Evolutionary conservation across 2,888 invertebrate species (phyloP).

Genomic region (Schrankia costaestrigalis): DNA sequence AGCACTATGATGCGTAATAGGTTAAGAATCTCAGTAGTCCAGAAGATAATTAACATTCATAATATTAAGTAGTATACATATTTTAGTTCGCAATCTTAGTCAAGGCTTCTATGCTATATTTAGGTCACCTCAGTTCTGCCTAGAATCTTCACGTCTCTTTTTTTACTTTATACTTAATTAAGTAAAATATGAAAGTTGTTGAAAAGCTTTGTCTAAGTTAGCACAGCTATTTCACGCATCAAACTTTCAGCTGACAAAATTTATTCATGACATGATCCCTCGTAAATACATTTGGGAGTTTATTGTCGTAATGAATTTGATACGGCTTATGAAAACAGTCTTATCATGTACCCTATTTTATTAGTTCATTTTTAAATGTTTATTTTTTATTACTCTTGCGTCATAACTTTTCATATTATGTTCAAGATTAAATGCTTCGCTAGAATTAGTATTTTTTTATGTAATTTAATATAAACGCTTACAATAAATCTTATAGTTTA

Average conservation of each 20-base stretch:
- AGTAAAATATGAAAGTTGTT: conserved; percentile 17
- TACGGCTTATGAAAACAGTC: conserved; percentile 69
- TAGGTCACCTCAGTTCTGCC: too few species aligned
- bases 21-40: too few species aligned
- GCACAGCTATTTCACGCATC: conserved; percentile 70
- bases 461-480: too few species aligned
- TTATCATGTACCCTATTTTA: conserved; percentile 47
- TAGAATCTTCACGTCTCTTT: too few species aligned
- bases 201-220: conserved; percentile 63
- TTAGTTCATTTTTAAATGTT: conserved; percentile 36
- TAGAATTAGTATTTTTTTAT: too few species aligned
- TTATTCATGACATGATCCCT: conserved; percentile 79
- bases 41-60: too few species aligned
- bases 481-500: too few species aligned
- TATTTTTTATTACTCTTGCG: conserved; percentile 10
- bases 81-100: too few species aligned
- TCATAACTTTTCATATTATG: conserved; percentile 6
- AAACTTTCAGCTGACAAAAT: conserved; percentile 74
- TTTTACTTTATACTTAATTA: conserved; percentile 4
- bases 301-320: conserved; percentile 79
- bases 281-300: conserved; percentile 78
- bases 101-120: too few species aligned
- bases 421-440: neutral
- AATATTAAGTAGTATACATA: too few species aligned
- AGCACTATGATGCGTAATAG: too few species aligned